Percentiles rank a stretch among this genome's conserved stretches.
Evolutionary conservation across 1,140 invertebrate species (phyloP).

Genomic region (Globodera rostochiensis): DNA sequence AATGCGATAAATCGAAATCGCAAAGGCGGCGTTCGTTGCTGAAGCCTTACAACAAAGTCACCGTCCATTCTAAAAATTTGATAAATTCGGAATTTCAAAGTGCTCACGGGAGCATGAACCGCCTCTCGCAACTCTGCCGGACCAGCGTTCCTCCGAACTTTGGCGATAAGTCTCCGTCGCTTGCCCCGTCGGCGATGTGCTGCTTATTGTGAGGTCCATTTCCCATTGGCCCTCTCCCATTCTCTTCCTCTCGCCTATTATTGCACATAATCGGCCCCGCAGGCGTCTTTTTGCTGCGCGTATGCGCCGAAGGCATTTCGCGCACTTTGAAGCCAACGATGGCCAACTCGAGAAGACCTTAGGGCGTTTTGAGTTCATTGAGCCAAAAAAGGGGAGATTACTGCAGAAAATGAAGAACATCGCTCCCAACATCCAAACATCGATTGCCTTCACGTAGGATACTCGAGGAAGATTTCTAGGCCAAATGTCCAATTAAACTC

Average conservation of each 20-base stretch:
- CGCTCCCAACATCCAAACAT: slow-evolving; percentile 31
- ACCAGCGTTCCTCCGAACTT: slow-evolving; percentile 14
- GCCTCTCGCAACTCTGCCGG: slow-evolving; percentile 18
- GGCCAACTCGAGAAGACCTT: slow-evolving; percentile 32
- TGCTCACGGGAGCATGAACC: slow-evolving; percentile 24
- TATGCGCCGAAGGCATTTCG: slow-evolving; percentile 13
- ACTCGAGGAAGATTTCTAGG: slow-evolving; percentile 35
- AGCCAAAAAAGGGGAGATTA: not conserved
- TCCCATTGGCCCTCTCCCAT: slow-evolving; percentile 1
- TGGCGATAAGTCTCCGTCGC: slow-evolving; percentile 10
- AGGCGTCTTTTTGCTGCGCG: not conserved
- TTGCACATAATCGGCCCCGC: slow-evolving; percentile 4
- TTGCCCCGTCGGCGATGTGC: not conserved
- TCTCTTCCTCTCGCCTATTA: slow-evolving; percentile 15
- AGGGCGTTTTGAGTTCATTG: not conserved
- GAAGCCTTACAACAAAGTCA: slow-evolving; percentile 11
- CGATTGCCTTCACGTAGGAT: slow-evolving; percentile 35
- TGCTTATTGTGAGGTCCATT: not conserved
- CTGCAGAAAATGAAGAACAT: slow-evolving; percentile 38
- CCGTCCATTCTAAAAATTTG: not conserved
- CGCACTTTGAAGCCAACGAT: slow-evolving; percentile 34
- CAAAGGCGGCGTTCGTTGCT: slow-evolving; percentile 6
- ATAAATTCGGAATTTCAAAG: slow-evolving; percentile 5
- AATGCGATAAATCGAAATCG: not conserved
- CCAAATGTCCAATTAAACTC: not conserved